A percentile compares a stretch with the other conserved stretches of the same genome.
phyloP scores from a whole-genome alignment of 2,113 vertebrate species.

The Lampris megalopsis region DNA sequence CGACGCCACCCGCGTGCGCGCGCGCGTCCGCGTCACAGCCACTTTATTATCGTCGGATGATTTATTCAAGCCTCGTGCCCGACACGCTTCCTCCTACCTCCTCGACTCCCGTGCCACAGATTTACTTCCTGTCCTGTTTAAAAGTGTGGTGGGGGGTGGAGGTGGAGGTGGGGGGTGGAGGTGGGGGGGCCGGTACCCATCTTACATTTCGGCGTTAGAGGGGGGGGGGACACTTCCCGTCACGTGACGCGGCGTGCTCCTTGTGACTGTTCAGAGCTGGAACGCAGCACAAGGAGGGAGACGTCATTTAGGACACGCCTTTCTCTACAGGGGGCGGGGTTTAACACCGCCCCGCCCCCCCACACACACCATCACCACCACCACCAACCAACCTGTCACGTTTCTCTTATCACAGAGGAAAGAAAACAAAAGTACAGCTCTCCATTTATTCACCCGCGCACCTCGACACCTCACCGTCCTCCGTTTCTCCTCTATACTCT shows the following conservation, averaged over 20 bases:
- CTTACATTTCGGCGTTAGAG: slow-evolving; percentile 41
- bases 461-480: slow-evolving; percentile 58
- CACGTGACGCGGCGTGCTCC: too few relatives aligned
- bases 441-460: slow-evolving; percentile 72
- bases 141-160: slow-evolving; percentile 36
- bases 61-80: slow-evolving; percentile 75
- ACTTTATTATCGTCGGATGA: slow-evolving; percentile 70
- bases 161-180: too few relatives aligned
- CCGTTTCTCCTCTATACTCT: slow-evolving; percentile 55
- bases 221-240: slow-evolving; percentile 3
- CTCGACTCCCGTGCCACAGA: slow-evolving; percentile 74
- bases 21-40: slow-evolving; percentile 16
- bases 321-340: slow-evolving; percentile 37
- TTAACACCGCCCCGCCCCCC: not conserved
- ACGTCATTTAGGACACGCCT: slow-evolving; percentile 61
- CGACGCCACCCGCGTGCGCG: too few relatives aligned
- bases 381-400: slow-evolving; percentile 55
- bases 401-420: slow-evolving; percentile 64
- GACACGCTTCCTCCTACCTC: slow-evolving; percentile 75
- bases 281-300: slow-evolving; percentile 69
- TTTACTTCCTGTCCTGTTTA: slow-evolving; percentile 72
- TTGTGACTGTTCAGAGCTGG: slow-evolving; percentile 63
- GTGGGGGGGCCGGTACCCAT: slow-evolving; percentile 21
- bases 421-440: slow-evolving; percentile 71
- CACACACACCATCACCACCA: slow-evolving; percentile 29